Evolutionary conservation across 2,797 vertebrate species (phyloP).

Genomic region (Pempheris klunzingeri): DNA sequence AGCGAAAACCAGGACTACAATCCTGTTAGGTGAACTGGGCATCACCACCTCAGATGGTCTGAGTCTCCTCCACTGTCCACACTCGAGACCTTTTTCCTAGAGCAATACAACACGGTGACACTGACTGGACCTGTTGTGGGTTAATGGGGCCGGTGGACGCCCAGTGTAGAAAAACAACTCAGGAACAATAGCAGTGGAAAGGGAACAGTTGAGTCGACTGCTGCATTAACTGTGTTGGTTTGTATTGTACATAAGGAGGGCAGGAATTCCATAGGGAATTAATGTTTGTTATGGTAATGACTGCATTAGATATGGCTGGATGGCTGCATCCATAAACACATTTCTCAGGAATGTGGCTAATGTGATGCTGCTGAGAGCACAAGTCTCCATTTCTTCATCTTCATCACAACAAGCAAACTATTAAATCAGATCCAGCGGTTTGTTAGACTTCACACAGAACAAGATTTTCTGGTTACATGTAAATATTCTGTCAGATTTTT

Average conservation of each 20-base stretch:
- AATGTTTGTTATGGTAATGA: constrained; percentile 67
- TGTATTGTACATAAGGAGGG: constrained; percentile 54
- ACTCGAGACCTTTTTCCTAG: neutral
- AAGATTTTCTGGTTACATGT: no score
- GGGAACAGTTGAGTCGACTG: constrained; percentile 36
- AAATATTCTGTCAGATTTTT: neutral
- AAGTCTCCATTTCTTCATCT: neutral
- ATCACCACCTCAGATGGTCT: neutral
- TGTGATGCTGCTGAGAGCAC: neutral
- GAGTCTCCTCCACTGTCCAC: neutral
- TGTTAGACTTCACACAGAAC: neutral
- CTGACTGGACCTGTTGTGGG: neutral
- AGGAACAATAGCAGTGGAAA: constrained; percentile 38
- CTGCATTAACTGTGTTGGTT: constrained; percentile 6
- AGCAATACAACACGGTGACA: constrained; percentile 19
- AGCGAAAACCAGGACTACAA: no score
- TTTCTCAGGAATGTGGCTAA: constrained; percentile 13
- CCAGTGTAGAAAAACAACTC: constrained; percentile 28
- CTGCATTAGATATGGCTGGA: constrained; percentile 49
- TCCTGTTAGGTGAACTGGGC: no score
- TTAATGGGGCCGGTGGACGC: constrained; percentile 53
- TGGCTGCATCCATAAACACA: constrained; percentile 31
- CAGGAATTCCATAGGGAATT: constrained; percentile 61
- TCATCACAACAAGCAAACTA: neutral
- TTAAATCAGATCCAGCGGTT: neutral